Conservation (phyloP, 1,140 invertebrate species). For the Drosophila cardini region DNA sequence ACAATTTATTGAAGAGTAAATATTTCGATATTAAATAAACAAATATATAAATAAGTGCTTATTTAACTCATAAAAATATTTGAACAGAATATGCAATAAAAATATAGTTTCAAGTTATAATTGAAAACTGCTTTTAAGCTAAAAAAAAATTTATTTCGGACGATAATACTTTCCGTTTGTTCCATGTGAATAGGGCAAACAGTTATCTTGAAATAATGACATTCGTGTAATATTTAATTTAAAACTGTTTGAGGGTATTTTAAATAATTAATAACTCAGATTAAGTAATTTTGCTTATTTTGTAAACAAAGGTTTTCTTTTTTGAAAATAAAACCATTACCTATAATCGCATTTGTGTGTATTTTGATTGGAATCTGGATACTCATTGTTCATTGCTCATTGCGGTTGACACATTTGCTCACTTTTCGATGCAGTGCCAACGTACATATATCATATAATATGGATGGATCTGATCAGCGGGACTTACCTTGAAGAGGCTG, state of each 20-base stretch:
- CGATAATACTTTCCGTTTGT: no score
- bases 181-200: conserved; percentile 25
- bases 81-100: no score
- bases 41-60: no score
- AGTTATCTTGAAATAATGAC: conserved; percentile 18
- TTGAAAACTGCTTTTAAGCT: no score
- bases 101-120: no score
- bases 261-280: not conserved
- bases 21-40: no score
- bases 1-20: no score
- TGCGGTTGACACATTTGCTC: conserved; percentile 53
- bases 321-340: conserved; percentile 50
- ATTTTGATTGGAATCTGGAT: conserved; percentile 56
- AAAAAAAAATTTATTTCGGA: no score
- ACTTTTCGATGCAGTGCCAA: conserved; percentile 54
- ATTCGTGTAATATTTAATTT: conserved; percentile 34
- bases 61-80: no score
- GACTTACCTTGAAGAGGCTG: conserved; percentile 89
- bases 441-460: conserved; percentile 41
- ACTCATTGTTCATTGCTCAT: conserved; percentile 51
- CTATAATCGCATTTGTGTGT: conserved; percentile 67
- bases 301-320: not conserved
- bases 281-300: conserved; percentile 1
- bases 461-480: conserved; percentile 19
- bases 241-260: not conserved